Evolutionary conservation across 2,888 invertebrate genomes (phyloP).

Genomic region (Hypomecis atomaria): DNA sequence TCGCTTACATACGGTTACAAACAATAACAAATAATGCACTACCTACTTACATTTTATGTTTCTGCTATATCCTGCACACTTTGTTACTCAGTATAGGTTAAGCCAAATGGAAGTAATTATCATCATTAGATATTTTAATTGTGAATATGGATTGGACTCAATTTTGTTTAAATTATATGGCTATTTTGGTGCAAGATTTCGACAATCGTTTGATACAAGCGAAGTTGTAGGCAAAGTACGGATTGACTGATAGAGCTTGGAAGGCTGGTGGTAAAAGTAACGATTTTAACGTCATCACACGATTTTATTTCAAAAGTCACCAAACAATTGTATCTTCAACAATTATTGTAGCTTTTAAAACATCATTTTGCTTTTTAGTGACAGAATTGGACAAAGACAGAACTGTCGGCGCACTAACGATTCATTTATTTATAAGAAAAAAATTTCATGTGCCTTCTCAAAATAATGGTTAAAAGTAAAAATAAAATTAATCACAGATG

Average conservation of each 20-base stretch:
- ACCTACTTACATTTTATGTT: no score
- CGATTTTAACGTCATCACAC: slow-evolving; percentile 37
- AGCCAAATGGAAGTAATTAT: no score
- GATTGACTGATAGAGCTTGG: slow-evolving; percentile 53
- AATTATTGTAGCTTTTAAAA: slow-evolving; percentile 28
- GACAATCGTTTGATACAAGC: slow-evolving; percentile 21
- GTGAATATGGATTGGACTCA: no score
- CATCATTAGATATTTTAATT: no score
- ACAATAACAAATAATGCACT: no score
- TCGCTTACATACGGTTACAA: no score
- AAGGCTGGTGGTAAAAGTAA: slow-evolving; percentile 51
- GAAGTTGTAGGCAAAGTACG: slow-evolving; percentile 32
- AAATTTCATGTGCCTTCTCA: slow-evolving; percentile 84
- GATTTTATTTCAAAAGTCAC: slow-evolving; percentile 20
- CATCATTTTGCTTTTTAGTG: slow-evolving; percentile 47
- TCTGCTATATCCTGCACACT: no score
- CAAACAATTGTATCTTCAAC: slow-evolving; percentile 6
- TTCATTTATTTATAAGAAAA: slow-evolving; percentile 76
- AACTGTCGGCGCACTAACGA: slow-evolving; percentile 50
- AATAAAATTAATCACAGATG: slow-evolving; percentile 68
- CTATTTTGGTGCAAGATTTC: neutral
- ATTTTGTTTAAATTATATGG: no score
- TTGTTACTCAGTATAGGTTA: no score
- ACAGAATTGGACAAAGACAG: slow-evolving; percentile 15
- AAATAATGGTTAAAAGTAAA: slow-evolving; percentile 66